Evolutionary conservation across 2,888 invertebrate species (phyloP), one percentile per base, ranked within the genome.

Genomic region (Noctua janthina): DNA sequence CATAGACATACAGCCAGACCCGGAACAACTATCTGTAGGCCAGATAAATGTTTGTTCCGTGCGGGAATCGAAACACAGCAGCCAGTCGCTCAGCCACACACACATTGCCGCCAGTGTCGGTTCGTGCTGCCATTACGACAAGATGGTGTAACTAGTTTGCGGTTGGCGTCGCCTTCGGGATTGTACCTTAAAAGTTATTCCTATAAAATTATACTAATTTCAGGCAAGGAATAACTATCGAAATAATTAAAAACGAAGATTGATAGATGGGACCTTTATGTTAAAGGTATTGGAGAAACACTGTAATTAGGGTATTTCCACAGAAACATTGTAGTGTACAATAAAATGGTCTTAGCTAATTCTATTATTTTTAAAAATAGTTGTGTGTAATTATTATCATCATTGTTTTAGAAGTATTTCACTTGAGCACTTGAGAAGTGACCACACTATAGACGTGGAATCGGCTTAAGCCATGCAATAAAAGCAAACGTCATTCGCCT

Each of bases 151-250:
- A 67, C 23, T 23, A 39, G 39, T 39, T 43, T 13, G 23, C 23
- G 13, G 66, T 62, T 62, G 6, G 15, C 59, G 15, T 67, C 23
- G 13, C 43, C 23, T 67, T 43, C 6, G 23, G 66, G 23, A 39
- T 43, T 67, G 39, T 43, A 67, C 23, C 23, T 29, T 43, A 6
- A 13, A 64, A 76, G 35, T 79, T 46, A 84, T 81, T 82, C 64
- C 51, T 49, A 23, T 67, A 69, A 72, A 87, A 83, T 81, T 29
- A 74, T 83, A 89, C 91, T 91, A 88, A 91, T 96, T 96, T 93
- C 96, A 96, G 96, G 89, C 86, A 94, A 92, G 96, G 96, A 90
- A 94, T 96, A 91, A 90, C 94, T 81, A 87, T 96, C 86, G 87
- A 92, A 93, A 95, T 96, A 92, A 93, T 95, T 88, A 95, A 93